These are phyloP conservation scores for Leptinotarsa undecemlineata DNA, from an alignment of 1,140 invertebrate genomes.

Conservation along the genomic window DNA sequence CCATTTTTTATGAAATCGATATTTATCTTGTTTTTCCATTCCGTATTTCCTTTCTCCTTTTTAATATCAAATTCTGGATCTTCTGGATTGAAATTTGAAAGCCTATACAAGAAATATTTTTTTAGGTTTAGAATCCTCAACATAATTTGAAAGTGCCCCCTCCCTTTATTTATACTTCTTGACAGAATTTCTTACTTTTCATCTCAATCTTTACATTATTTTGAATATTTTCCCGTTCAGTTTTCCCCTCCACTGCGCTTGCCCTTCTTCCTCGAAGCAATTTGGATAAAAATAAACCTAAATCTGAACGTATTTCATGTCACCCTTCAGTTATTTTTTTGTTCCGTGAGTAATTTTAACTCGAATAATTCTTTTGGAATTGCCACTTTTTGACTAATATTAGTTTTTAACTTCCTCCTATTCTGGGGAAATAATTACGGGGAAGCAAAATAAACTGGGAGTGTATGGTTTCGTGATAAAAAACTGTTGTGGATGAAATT, in stretches of 20 bases:
- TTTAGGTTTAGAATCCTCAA: no score
- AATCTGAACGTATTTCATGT: conserved; percentile 37
- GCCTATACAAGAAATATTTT: no score
- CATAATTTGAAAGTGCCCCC: neutral
- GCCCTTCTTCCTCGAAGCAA: conserved; percentile 31
- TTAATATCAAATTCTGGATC: no score
- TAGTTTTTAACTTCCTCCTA: conserved; percentile 28
- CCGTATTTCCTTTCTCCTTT: no score
- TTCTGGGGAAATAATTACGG: conserved; percentile 10
- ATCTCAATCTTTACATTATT: conserved; percentile 38
- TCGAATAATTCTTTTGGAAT: conserved; percentile 35
- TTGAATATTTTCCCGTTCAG: conserved; percentile 34
- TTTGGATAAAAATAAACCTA: conserved; percentile 41
- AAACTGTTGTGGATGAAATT: neutral
- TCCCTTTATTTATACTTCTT: conserved; percentile 3
- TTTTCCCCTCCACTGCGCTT: conserved; percentile 16
- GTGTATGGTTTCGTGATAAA: neutral
- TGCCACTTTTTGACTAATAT: conserved; percentile 29
- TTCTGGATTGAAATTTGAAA: no score
- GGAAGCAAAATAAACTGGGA: conserved; percentile 2
- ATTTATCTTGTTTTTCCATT: no score
- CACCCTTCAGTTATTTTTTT: conserved; percentile 39
- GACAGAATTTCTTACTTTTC: conserved; percentile 19
- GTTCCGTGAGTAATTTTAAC: conserved; percentile 38
- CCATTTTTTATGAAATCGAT: no score